Percentiles rank a stretch among this genome's conserved stretches.
Evolutionary conservation across 2,113 vertebrate genomes (phyloP).

Genomic region (Scortum barcoo): DNA sequence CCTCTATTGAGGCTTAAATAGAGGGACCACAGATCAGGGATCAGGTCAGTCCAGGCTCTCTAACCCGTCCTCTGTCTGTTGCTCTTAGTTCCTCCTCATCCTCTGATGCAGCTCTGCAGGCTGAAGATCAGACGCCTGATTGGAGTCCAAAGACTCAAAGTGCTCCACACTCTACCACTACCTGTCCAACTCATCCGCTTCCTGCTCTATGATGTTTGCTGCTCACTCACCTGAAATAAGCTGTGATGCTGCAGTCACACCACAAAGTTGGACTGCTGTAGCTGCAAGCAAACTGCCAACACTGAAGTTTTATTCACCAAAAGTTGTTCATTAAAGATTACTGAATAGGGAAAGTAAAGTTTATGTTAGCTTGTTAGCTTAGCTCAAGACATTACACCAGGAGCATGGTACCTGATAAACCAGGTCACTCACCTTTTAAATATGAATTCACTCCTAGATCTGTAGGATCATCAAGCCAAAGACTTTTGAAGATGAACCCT

Average conservation of each 20-base stretch:
- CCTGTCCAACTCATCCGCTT: constrained; percentile 87
- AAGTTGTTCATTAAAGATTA: not conserved
- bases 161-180: constrained; percentile 85
- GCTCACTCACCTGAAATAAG: constrained; percentile 19
- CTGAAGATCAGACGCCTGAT: constrained; percentile 85
- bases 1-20: too few relatives aligned
- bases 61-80: constrained; percentile 18
- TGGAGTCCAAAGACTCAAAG: constrained; percentile 83
- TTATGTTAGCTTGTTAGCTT: not conserved
- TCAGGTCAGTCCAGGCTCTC: not conserved
- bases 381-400: not conserved
- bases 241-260: not conserved
- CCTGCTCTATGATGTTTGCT: constrained; percentile 80
- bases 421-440: not conserved
- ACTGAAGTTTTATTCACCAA: too few relatives aligned
- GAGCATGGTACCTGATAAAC: too few relatives aligned
- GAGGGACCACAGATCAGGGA: too few relatives aligned
- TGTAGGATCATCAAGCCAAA: not conserved
- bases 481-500: too few relatives aligned
- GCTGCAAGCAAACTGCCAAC: not conserved
- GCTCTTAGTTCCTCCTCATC: constrained; percentile 85
- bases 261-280: not conserved
- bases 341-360: not conserved
- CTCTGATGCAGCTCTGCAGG: constrained; percentile 90
- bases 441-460: not conserved